These are phyloP conservation scores for Scarus forsteni DNA, from an alignment of 2,797 vertebrate species.

Conservation along the genomic window DNA sequence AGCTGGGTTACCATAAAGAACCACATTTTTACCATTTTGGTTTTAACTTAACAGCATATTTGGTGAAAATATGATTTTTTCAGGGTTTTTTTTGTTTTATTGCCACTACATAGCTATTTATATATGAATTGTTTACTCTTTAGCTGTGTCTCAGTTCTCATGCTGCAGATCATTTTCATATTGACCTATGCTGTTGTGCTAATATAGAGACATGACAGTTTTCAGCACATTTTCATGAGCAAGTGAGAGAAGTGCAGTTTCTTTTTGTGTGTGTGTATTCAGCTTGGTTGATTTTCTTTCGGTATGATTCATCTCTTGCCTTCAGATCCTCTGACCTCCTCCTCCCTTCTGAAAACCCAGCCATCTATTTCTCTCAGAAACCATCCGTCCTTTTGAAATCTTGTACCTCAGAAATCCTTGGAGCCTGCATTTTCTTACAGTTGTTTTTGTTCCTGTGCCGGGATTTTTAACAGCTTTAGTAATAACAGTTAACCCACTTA, in stretches of 20 bases:
- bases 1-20: neutral
- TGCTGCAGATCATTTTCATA: neutral
- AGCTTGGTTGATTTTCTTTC: conserved; percentile 40
- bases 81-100: no score
- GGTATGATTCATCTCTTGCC: conserved; percentile 55
- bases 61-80: no score
- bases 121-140: neutral
- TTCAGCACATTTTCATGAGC: conserved; percentile 4
- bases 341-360: conserved; percentile 51
- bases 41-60: no score
- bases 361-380: conserved; percentile 38
- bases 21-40: neutral
- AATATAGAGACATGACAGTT: neutral
- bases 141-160: neutral
- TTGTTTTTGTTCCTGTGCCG: neutral
- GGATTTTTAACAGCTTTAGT: conserved; percentile 6
- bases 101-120: no score
- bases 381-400: conserved; percentile 47
- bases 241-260: conserved; percentile 4
- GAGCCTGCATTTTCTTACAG: neutral
- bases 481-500: neutral
- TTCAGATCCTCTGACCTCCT: conserved; percentile 52
- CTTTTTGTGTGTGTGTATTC: conserved; percentile 21
- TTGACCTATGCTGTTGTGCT: neutral
- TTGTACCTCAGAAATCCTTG: conserved; percentile 31